Evolutionary conservation across 1,140 invertebrate species (phyloP).

Genomic region (Thaumetopoea pityocampa): DNA sequence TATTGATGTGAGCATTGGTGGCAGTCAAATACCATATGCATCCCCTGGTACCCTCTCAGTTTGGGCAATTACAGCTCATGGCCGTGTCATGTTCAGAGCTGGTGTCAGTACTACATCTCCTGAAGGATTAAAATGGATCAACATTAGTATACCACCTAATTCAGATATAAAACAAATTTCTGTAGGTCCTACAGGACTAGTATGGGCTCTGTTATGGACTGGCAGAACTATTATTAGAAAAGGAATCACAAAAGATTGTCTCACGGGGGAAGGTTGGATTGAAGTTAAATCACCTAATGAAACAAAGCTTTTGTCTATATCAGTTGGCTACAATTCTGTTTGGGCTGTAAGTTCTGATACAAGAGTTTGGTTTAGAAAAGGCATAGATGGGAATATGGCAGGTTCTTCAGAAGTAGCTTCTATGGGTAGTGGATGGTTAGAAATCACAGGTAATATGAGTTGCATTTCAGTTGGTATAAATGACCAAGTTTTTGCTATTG

Average conservation of each 20-base stretch:
- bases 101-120: constrained; percentile 87
- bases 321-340: constrained; percentile 89
- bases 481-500: constrained; percentile 84
- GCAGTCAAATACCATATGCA: constrained; percentile 86
- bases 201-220: constrained; percentile 90
- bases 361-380: constrained; percentile 93
- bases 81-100: constrained; percentile 89
- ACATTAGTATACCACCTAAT: constrained; percentile 83
- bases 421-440: constrained; percentile 87
- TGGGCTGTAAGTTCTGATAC: constrained; percentile 92
- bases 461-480: constrained; percentile 89
- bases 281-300: constrained; percentile 84
- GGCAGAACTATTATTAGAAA: constrained; percentile 88
- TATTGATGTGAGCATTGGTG: constrained; percentile 89
- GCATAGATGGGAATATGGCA: constrained; percentile 83
- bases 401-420: constrained; percentile 83
- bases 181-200: constrained; percentile 87
- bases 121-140: constrained; percentile 89
- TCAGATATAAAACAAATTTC: constrained; percentile 90
- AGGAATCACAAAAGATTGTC: constrained; percentile 84
- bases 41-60: constrained; percentile 85
- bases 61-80: constrained; percentile 94
- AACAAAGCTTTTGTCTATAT: constrained; percentile 84
- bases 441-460: constrained; percentile 90
- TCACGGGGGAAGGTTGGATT: constrained; percentile 87